Base-by-base conservation (phyloP, 2,797 vertebrate species). In the Luscinia luscinia region DNA sequence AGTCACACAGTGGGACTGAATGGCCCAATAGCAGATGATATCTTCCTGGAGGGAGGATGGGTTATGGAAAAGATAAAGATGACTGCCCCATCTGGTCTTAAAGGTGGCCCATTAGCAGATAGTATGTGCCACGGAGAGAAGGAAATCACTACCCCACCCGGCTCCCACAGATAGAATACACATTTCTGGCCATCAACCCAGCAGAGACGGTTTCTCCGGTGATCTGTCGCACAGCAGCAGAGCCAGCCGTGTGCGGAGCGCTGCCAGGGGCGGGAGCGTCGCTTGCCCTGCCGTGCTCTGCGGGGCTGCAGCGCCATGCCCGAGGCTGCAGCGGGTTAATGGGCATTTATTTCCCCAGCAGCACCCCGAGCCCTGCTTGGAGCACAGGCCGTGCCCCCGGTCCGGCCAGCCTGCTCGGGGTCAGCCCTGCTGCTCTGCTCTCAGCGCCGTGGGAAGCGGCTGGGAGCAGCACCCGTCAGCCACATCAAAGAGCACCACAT, bases 221-320 rank as follows among this genome's bases (percentile, higher is more conserved):
- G 21, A 22, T 6, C 11, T 46, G 38, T 19, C 2, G 1, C 38
- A 2, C 8, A 21, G 51, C 1, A 1, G 4, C 17, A 9, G 64
- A 12, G 49, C 23, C 2, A 3, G 41, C 36, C 0, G 2, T 54
- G 32, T 16, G 46, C 20, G 8, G 51, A 17, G 48, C 6, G 0
- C 17, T 77, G 5, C 22, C 0, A 0, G 1, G 28, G 78, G 24
- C 72, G 3, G 27, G 38, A 68, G 19, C 7, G 52, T 15, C 5
- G 13, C n/a, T 6, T 4, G 13, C 41, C 6, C 26, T 0, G 1
- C 5, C 0, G 22, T 11, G 45, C 59, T 46, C 52, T 38, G 59
- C 0, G 0, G 0, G 9, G 32, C 46, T 9, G 73, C 38, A 9
- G 66, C 24, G 52, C 63, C 1, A 8, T 1, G 36, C 0, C 22